Base-by-base conservation (phyloP, 1,140 invertebrate species). In the Cryptotermes secundus region DNA sequence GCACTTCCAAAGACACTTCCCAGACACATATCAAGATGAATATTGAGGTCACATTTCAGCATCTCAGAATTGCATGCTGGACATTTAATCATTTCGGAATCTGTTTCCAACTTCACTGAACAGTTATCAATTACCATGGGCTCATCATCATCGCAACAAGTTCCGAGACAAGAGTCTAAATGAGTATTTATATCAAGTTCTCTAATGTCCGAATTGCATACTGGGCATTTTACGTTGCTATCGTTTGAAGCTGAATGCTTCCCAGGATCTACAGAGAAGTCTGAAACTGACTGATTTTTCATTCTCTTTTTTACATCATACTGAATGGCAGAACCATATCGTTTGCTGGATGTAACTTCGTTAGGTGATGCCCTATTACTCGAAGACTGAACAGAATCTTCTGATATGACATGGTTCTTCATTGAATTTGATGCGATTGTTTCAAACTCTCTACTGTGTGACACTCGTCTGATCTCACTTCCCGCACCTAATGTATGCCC, bases 101-200 rank as follows among this genome's bases (percentile, higher is more conserved):
- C 59, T 31, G 26, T 9, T 72, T 7, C 59, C 10, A 14, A 72
- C 16, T 72, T 72, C 6, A 72, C 59, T n/a, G 26, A 26, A 72
- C 26, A 72, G 7, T 72, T 4, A 4, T 72, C 1, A n/a, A 31
- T 16, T 14, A 26, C n/a, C 16, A 26, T 12, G 26, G 59, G 0
- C 26, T 4, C 2, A 31, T 72, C n/a, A 31, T n/a, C 59, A n/a
- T 12, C 26, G 2, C 0, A 7, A 14, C 9, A 0, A 72, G 59
- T 6, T 72, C n/a, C 88, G 10, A 92, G 86, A 86, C 92, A 93
- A 84, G 90, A 88, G 87, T 93, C 91, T 84, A 93, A 87, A 88
- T 94, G 93, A 65, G 85, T 88, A 86, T 93, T 92, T 79, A 93
- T 91, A 84, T 89, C 84, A 31, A 87, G 80, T 83, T 86, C 85